phyloP scores from a whole-genome alignment of 2,797 vertebrate species.

The Spinus pinus region DNA sequence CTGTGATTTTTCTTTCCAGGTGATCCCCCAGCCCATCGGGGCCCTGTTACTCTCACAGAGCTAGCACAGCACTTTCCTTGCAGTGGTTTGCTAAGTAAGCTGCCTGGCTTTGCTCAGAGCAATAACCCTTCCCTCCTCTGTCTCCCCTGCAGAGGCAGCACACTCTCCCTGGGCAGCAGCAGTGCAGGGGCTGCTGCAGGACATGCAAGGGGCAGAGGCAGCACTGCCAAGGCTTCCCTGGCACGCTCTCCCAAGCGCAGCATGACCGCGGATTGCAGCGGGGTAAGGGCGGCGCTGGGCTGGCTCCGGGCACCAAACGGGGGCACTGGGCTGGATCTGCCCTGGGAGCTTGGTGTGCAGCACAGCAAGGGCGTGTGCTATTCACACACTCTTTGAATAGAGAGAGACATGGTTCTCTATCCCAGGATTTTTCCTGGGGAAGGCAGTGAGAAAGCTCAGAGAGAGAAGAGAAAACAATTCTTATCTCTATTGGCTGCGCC shows the following conservation, averaged over 20 bases:
- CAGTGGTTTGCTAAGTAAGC: background rate
- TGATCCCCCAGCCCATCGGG: background rate
- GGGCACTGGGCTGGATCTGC: background rate
- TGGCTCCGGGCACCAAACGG: no score
- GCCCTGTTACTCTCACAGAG: background rate
- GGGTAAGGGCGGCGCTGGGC: slow-evolving; percentile 70
- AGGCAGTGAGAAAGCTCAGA: background rate
- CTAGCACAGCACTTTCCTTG: background rate
- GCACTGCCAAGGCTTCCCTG: slow-evolving; percentile 17
- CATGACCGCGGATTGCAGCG: slow-evolving; percentile 55
- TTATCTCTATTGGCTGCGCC: background rate
- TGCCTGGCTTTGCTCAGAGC: background rate
- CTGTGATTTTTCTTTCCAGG: background rate
- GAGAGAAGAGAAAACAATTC: background rate
- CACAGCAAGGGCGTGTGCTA: background rate
- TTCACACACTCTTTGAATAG: background rate
- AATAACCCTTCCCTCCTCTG: background rate
- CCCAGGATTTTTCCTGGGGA: background rate
- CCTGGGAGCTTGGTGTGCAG: fast-evolving
- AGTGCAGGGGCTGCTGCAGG: slow-evolving; percentile 69
- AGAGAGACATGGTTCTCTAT: background rate
- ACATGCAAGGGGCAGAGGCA: slow-evolving; percentile 35
- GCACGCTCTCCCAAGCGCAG: slow-evolving; percentile 68
- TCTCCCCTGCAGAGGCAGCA: slow-evolving; percentile 74
- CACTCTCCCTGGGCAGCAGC: slow-evolving; percentile 75